Conservation (phyloP, 2,797 vertebrate species). For the Myripristis jacobus region DNA sequence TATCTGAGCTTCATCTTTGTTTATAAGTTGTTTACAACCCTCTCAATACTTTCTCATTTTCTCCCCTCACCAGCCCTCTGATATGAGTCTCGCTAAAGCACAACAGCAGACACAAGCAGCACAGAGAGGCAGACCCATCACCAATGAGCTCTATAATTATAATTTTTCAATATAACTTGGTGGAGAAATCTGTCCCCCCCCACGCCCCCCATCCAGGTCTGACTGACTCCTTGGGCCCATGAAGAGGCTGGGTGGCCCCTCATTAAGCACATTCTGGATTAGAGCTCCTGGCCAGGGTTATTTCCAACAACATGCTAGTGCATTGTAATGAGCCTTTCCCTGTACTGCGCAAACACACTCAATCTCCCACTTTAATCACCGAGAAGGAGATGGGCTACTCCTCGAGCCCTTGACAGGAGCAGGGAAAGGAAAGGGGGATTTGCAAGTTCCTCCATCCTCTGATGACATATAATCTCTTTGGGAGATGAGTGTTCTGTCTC, state of each 20-base stretch:
- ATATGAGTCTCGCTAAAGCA: constrained; percentile 70
- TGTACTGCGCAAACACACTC: constrained; percentile 77
- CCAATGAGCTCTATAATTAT: constrained; percentile 62
- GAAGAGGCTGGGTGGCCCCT: constrained; percentile 79
- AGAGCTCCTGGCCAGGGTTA: constrained; percentile 73
- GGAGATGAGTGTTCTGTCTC: constrained; percentile 79
- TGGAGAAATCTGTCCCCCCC: constrained; percentile 38
- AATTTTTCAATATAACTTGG: constrained; percentile 77
- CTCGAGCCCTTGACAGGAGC: constrained; percentile 61
- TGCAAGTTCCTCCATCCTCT: constrained; percentile 79
- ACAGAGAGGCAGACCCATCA: constrained; percentile 50
- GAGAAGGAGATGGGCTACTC: constrained; percentile 74
- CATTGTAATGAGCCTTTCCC: constrained; percentile 85
- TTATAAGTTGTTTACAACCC: constrained; percentile 52
- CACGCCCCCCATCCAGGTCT: constrained; percentile 44
- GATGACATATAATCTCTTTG: constrained; percentile 86
- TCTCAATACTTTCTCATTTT: constrained; percentile 70
- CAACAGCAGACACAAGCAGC: constrained; percentile 24
- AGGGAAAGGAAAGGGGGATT: constrained; percentile 77
- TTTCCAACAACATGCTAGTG: constrained; percentile 82
- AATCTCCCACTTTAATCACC: constrained; percentile 83
- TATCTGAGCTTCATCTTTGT: constrained; percentile 37
- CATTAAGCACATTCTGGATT: constrained; percentile 85
- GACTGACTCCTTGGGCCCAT: constrained; percentile 70
- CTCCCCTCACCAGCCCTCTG: constrained; percentile 70